phyloP scores from a whole-genome alignment of 2,797 vertebrate genomes.

The Phaenicophaeus curvirostris region DNA sequence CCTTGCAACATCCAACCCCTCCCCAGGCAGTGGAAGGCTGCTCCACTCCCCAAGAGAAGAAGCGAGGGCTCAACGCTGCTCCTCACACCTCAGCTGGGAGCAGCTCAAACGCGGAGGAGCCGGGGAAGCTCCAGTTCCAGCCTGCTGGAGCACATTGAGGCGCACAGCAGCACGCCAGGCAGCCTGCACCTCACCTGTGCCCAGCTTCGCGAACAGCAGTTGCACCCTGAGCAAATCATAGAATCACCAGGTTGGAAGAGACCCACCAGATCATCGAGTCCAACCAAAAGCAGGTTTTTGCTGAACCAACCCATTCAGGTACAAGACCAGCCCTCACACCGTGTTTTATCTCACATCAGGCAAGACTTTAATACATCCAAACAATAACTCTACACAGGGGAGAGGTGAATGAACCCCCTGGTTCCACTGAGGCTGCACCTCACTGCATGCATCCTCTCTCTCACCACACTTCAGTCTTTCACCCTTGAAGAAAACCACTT shows the following conservation, averaged over 20 bases:
- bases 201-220: accelerated
- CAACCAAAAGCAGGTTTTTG: background rate
- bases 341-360: accelerated
- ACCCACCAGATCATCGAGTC: too few species aligned
- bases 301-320: accelerated
- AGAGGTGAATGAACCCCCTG: accelerated
- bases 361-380: accelerated
- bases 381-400: accelerated
- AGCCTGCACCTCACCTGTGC: background rate
- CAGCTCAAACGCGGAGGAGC: accelerated
- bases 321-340: accelerated
- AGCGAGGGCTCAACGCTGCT: background rate
- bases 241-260: too few species aligned
- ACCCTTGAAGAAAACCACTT: background rate
- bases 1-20: background rate
- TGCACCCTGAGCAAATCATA: background rate
- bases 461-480: accelerated
- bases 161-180: accelerated
- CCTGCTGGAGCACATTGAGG: accelerated
- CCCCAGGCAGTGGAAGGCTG: accelerated
- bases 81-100: background rate
- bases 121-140: background rate
- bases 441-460: accelerated
- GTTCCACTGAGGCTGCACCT: accelerated
- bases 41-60: background rate